Percentiles rank a stretch among this genome's conserved stretches.
Conservation (phyloP, 2,113 vertebrate species). For the Sprattus sprattus region DNA sequence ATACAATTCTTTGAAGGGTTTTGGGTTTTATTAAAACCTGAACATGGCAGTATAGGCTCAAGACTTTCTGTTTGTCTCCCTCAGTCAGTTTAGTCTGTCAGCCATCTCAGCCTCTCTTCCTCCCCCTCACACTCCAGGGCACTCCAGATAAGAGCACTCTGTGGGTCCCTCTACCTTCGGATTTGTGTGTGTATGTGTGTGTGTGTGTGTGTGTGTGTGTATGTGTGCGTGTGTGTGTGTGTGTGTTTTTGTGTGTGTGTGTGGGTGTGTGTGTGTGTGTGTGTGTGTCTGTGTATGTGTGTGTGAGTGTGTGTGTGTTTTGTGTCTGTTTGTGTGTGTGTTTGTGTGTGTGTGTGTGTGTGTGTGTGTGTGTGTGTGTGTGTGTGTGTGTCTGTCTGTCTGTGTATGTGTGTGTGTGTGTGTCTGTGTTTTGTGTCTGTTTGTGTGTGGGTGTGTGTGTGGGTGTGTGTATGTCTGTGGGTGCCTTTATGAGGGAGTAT, state of each 20-base stretch:
- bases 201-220: background rate
- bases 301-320: background rate
- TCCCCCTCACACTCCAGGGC: background rate
- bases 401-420: constrained; percentile 2
- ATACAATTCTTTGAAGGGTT: background rate
- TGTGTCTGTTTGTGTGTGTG: background rate
- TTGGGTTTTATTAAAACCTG: background rate
- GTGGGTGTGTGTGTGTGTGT: background rate
- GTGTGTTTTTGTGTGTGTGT: background rate
- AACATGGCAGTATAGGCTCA: too few species aligned
- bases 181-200: background rate
- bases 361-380: background rate
- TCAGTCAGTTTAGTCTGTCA: background rate
- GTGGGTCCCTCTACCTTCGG: background rate
- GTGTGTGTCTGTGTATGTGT: background rate
- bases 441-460: background rate
- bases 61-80: background rate
- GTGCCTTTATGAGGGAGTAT: background rate
- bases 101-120: background rate
- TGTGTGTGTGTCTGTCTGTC: background rate
- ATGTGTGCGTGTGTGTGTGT: background rate
- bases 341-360: background rate
- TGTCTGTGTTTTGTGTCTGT: background rate
- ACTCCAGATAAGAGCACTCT: background rate
- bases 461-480: background rate